A percentile compares a stretch with the other conserved stretches of the same genome.
These are phyloP conservation scores for Paraescarpia echinospica DNA, from an alignment of 1,140 invertebrate genomes.

Conservation along the genomic window DNA sequence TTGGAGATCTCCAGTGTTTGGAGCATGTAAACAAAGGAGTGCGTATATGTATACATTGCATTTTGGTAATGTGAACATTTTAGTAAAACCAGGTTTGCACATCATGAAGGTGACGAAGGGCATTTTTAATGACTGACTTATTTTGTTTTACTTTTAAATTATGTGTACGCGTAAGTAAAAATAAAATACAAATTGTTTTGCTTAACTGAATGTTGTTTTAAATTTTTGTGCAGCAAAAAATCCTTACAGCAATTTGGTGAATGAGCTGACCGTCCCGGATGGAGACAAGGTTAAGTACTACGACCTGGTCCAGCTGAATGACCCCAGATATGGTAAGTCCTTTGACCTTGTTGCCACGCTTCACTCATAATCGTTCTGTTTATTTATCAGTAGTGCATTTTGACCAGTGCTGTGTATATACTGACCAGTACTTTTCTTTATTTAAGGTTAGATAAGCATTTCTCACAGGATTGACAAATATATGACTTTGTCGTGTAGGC, in stretches of 20 bases:
- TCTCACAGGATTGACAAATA: not conserved
- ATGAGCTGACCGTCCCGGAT: conserved; percentile 64
- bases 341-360: not conserved
- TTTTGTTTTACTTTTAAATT: too few relatives aligned
- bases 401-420: not conserved
- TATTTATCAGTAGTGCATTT: not conserved
- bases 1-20: too few relatives aligned
- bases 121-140: too few relatives aligned
- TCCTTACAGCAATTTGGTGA: conserved; percentile 71
- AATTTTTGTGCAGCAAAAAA: conserved; percentile 58
- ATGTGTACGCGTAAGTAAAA: too few relatives aligned
- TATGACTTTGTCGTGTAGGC: not conserved
- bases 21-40: too few relatives aligned
- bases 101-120: too few relatives aligned
- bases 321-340: conserved; percentile 75
- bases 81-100: too few relatives aligned
- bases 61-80: too few relatives aligned
- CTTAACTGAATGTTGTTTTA: not conserved
- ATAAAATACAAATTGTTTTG: not conserved
- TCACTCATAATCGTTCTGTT: not conserved
- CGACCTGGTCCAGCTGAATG: conserved; percentile 69
- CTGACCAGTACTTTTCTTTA: not conserved
- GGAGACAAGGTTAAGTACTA: conserved; percentile 71
- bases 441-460: too few relatives aligned
- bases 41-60: too few relatives aligned